These are phyloP conservation scores for Drosophila phalerata DNA, from an alignment of 2,888 invertebrate genomes.

Conservation along the genomic window DNA sequence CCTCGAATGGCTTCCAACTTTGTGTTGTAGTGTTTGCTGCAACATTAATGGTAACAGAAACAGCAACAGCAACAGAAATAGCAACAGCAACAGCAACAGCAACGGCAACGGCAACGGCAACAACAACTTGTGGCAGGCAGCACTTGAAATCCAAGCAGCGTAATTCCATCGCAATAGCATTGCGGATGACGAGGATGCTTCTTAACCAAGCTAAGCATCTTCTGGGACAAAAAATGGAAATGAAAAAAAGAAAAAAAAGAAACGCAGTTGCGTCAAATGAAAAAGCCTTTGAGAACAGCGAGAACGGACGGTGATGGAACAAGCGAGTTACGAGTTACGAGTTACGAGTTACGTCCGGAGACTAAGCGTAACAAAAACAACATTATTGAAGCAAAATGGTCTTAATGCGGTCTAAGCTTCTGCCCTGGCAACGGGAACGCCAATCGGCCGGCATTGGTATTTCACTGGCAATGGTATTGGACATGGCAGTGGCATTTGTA, in stretches of 20 bases:
- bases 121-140: conserved; percentile 51
- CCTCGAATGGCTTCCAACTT: conserved; percentile 33
- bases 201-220: conserved; percentile 64
- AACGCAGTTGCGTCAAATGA: conserved; percentile 13
- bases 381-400: conserved; percentile 65
- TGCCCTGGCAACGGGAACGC: conserved; percentile 44
- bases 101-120: conserved; percentile 11
- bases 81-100: conserved; percentile 7
- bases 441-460: conserved; percentile 15
- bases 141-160: conserved; percentile 71
- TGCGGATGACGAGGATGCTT: conserved; percentile 64
- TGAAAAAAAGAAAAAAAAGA: not conserved
- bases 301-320: not conserved
- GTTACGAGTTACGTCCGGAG: conserved; percentile 34
- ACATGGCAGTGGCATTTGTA: conserved; percentile 59
- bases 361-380: conserved; percentile 49
- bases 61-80: conserved; percentile 7
- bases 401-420: conserved; percentile 71
- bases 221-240: conserved; percentile 48
- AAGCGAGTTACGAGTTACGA: conserved; percentile 22
- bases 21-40: conserved; percentile 40
- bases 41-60: conserved; percentile 26
- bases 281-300: not conserved
- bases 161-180: conserved; percentile 68
- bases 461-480: conserved; percentile 13